Base-by-base conservation (phyloP, 2,113 vertebrate species). In the Mastomys natalensis region DNA sequence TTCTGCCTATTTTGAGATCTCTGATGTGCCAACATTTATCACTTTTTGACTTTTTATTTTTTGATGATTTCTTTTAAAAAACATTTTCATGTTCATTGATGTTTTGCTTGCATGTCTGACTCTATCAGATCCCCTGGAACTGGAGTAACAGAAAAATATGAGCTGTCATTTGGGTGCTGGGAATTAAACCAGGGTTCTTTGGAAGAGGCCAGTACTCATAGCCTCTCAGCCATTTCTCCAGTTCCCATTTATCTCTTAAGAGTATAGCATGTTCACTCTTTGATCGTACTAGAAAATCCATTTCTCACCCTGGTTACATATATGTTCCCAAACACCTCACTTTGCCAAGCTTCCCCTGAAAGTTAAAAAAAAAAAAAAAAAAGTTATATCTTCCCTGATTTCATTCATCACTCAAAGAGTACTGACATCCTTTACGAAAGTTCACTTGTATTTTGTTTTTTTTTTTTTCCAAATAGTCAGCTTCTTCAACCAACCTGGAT, bases 301-400 rank as follows among this genome's bases (percentile, higher is more conserved):
- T 64, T 88, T 96, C 58, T 84, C 7, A 92, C 7, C 21, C 86
- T 93, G 66, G 81, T 91, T 96, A 96, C 81, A 97, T 92, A 82
- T 95, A 76, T 90, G 24, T 68, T 86, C 90, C 82, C 94, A 68
- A 92, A 96, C 29, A 89, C 37, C 53, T 91, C 95, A 16, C 78
- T 90, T 95, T 95, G 53, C 91, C 26, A 21, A 95, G 53, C 16
- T 82, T 96, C 72, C 66, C 66, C 89, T 96, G 72, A 97, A 96
- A 94, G 82, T 96, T 95, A 77, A 95, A 86, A 93, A 95, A 77
- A 96, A 96, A 95, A 95, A 74, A 97, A 48, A 48, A 48, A 48
- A 48, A 48, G 95, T 94, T 82, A 91, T 43, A 77, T 73, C 53
- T 62, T 96, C 72, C 78, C 48, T 95, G 60, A 96, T 95, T 95